Conservation (phyloP, 1,140 invertebrate genomes). For the Teleopsis dalmanni region DNA sequence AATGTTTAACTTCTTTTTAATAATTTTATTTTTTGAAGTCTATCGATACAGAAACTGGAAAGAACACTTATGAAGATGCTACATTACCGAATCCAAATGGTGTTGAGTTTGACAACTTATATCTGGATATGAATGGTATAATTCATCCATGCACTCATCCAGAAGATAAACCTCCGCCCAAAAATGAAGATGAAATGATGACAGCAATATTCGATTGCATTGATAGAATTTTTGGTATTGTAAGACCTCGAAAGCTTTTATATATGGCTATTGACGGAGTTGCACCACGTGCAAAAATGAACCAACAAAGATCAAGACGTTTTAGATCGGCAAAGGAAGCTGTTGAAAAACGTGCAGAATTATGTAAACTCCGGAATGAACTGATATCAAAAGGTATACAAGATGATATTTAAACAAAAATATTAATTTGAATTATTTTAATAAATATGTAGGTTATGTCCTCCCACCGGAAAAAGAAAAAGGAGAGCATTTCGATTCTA, state of each 20-base stretch:
- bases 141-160: slow-evolving; percentile 99
- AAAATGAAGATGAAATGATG: slow-evolving; percentile 99
- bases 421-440: slow-evolving; percentile 4
- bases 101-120: slow-evolving; percentile 97
- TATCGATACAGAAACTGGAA: slow-evolving; percentile 53
- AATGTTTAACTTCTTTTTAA: background rate
- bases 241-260: slow-evolving; percentile 86
- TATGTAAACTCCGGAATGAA: slow-evolving; percentile 70
- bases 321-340: slow-evolving; percentile 96
- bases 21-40: slow-evolving; percentile 47
- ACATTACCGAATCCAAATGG: slow-evolving; percentile 93
- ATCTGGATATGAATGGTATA: slow-evolving; percentile 99
- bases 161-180: slow-evolving; percentile 94
- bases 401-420: background rate
- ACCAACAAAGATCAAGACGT: slow-evolving; percentile 93
- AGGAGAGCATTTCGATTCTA: slow-evolving; percentile 93
- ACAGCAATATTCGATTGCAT: slow-evolving; percentile 98
- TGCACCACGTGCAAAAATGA: slow-evolving; percentile 98
- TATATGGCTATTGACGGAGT: slow-evolving; percentile 99
- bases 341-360: slow-evolving; percentile 80
- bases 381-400: slow-evolving; percentile 50
- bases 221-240: slow-evolving; percentile 90
- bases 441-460: no score
- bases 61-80: slow-evolving; percentile 67
- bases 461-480: slow-evolving; percentile 87